A percentile compares a stretch with the other conserved stretches of the same genome.
phyloP scores from a whole-genome alignment of 2,797 vertebrate species.

The Falco naumanni region DNA sequence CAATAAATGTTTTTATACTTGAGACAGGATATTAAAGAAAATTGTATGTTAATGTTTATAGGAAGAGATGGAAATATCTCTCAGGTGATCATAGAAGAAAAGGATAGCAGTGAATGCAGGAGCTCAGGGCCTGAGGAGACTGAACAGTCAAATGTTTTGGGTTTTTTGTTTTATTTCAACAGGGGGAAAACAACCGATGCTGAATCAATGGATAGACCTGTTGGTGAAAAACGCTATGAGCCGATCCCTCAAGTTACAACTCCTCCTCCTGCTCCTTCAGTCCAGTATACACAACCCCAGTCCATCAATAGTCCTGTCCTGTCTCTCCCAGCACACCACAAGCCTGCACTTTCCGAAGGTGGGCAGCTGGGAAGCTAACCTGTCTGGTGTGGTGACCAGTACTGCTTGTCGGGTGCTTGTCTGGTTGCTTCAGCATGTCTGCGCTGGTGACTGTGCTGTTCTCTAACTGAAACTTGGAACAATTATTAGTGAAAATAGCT shows the following conservation, averaged over 20 bases:
- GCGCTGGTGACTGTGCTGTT: fast-evolving
- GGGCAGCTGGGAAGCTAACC: conserved; percentile 13
- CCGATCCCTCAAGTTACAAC: conserved; percentile 84
- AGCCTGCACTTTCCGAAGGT: conserved; percentile 88
- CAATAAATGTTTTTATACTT: conserved; percentile 52
- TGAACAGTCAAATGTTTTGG: not conserved
- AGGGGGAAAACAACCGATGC: conserved; percentile 83
- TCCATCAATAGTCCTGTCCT: conserved; percentile 69
- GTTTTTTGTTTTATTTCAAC: not conserved
- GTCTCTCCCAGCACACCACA: conserved; percentile 87
- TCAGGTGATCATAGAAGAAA: conserved; percentile 26
- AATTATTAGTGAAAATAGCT: not conserved
- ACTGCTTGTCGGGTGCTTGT: not conserved
- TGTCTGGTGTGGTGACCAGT: not conserved
- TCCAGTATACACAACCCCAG: conserved; percentile 87
- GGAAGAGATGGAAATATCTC: conserved; percentile 30
- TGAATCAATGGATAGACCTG: conserved; percentile 86
- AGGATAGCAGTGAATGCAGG: not conserved
- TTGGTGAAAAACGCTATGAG: conserved; percentile 91
- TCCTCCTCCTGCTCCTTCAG: conserved; percentile 79
- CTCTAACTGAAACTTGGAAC: not conserved
- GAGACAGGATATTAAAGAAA: conserved; percentile 36
- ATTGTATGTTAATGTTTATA: not conserved
- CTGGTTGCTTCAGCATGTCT: not conserved
- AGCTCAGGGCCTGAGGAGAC: not conserved